Conservation (phyloP, 2,888 invertebrate species). For the Sminthurides aquaticus region DNA sequence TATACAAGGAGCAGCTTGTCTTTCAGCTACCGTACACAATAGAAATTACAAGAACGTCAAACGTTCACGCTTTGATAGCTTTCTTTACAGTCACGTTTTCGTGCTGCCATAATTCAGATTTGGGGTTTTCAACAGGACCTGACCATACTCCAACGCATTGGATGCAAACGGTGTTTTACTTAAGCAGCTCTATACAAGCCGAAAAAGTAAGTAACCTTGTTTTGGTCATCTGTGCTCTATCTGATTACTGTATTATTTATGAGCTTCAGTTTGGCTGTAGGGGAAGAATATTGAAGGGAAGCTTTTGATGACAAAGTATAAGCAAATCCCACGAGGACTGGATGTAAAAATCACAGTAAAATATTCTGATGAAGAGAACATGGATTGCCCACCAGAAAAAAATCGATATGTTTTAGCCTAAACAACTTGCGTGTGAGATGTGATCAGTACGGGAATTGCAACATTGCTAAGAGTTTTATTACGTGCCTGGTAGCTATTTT, state of each 20-base stretch:
- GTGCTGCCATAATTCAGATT: constrained; percentile 92
- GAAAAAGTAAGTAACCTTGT: constrained; percentile 71
- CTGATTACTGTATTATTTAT: no score
- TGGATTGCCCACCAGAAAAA: no score
- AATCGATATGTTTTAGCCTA: no score
- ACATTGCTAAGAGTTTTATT: no score
- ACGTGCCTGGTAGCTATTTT: no score
- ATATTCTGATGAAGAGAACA: not conserved
- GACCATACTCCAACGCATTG: constrained; percentile 98
- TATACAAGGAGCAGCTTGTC: constrained; percentile 84
- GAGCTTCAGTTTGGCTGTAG: not conserved
- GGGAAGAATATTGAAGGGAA: not conserved
- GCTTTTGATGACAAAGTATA: not conserved
- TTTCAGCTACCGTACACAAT: constrained; percentile 82
- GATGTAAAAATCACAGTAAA: not conserved
- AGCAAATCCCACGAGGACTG: not conserved
- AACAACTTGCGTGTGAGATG: no score
- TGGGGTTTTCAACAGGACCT: constrained; percentile 94
- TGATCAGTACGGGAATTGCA: no score
- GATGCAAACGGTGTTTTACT: constrained; percentile 98
- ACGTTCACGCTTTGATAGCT: constrained; percentile 94
- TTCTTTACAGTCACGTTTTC: constrained; percentile 99
- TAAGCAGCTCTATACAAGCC: constrained; percentile 92
- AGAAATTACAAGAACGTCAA: constrained; percentile 76
- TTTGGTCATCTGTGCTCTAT: no score